Base-by-base conservation (phyloP, 2,888 invertebrate species). In the Arctia plantaginis region DNA sequence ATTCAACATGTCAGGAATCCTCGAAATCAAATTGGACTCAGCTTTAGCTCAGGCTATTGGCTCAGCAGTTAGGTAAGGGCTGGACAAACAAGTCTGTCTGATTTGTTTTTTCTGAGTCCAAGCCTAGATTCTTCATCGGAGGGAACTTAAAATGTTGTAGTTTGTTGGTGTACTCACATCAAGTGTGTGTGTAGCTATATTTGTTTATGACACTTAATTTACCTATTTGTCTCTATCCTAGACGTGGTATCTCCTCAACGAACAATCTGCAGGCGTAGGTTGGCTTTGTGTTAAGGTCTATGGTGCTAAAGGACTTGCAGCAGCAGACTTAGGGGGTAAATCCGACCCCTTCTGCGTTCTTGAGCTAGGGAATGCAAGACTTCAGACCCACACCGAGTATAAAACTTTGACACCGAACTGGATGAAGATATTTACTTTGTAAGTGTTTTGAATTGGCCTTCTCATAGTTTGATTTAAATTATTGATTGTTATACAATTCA, bases 391-490 rank as follows among this genome's bases (percentile, higher is more conserved):
- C 92, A 99, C 99, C 0, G 99, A 99, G 93, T 99, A 99, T 93
- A 99, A 99, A 93, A 99, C 99, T 0, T 94, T 99, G 35, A 96
- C 98, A 72, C 99, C 99, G 0, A 98, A 98, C 82, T 99, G 99
- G 99, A 99, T 99, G 96, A 99, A 99, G 94, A 98, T 99, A 83
- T 99, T 99, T 91, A 99, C 99, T 66, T 99, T 99, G 98, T 99
- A 95, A 97, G 98, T 62, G 18, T 30, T 30, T 62, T 62, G 13
- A 23, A 27, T 51, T 3, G 20, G 8, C 6, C 7, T 20, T 47
- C 20, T 4, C 23, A 1, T 20, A 20, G 47, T 23, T 97, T 13
- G 4, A 39, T 66, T n/a, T 4, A 1, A 6, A 72, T 78, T 8
- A 44, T 66, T 65, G 30, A 47, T 47, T 23, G 6, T 23, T 20